A percentile compares a stretch with the other conserved stretches of the same genome.
phyloP scores from a whole-genome alignment of 2,797 vertebrate species.

The Sarcophilus harrisii region DNA sequence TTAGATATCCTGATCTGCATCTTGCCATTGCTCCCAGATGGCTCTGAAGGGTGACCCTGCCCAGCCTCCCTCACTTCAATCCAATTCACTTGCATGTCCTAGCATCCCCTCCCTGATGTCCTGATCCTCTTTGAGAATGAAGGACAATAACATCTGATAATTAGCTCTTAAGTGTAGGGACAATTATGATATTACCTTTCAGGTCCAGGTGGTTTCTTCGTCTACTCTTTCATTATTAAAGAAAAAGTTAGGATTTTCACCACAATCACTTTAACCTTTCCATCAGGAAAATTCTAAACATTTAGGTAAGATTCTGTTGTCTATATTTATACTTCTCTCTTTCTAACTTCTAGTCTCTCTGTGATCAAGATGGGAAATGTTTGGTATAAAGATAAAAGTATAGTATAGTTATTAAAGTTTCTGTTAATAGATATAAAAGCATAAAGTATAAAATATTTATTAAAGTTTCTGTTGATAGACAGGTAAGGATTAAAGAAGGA shows the following conservation, averaged over 20 bases:
- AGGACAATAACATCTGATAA: not conserved
- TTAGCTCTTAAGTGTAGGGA: not conserved
- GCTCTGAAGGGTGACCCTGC: no score
- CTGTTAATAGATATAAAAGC: not conserved
- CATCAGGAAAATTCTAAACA: not conserved
- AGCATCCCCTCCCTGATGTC: no score
- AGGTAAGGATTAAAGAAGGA: not conserved
- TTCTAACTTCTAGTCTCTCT: not conserved
- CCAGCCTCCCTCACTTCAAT: no score
- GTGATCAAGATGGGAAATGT: not conserved
- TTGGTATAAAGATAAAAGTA: not conserved
- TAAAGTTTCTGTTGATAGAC: no score
- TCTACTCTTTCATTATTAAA: not conserved
- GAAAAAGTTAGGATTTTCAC: not conserved
- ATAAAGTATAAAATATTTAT: no score
- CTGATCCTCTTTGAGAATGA: no score
- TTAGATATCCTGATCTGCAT: not conserved
- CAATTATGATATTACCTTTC: not conserved
- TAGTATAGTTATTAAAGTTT: not conserved
- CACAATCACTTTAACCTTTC: not conserved
- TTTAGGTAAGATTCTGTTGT: not conserved
- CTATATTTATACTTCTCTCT: not conserved
- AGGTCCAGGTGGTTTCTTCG: not conserved
- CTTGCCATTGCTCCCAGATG: no score
- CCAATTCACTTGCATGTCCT: no score